phyloP scores from a whole-genome alignment of 23 tunicate genomes.

The Ascidia mentula region DNA sequence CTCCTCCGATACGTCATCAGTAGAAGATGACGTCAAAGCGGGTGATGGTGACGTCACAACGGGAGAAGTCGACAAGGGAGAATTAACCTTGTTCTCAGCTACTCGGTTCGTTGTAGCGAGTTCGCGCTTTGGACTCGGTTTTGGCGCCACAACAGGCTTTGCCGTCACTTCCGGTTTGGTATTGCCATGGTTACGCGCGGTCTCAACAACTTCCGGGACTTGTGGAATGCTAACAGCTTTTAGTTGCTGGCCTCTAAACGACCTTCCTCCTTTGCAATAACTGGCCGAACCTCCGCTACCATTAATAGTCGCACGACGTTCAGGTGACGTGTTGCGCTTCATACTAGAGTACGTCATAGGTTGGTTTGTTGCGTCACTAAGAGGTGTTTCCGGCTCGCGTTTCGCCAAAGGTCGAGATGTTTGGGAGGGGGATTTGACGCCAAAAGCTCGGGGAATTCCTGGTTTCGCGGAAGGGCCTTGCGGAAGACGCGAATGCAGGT shows the following conservation, averaged over 20 bases:
- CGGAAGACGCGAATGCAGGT: background rate
- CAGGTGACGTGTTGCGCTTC: conserved; percentile 36
- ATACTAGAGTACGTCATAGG: conserved; percentile 18
- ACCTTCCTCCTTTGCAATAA: conserved; percentile 39
- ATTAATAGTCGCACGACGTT: conserved; percentile 34
- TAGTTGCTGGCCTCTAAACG: conserved; percentile 52
- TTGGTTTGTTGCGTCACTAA: conserved; percentile 4
- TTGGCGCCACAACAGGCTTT: conserved; percentile 3
- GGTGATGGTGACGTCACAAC: background rate
- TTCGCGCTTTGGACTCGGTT: conserved; percentile 8
- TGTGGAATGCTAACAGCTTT: conserved; percentile 74
- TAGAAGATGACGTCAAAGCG: background rate
- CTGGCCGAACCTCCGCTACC: conserved; percentile 23
- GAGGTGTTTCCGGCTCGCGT: background rate
- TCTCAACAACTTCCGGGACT: conserved; percentile 34
- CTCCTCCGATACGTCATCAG: conserved; percentile 1
- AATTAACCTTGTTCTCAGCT: too few relatives aligned
- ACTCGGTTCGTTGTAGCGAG: background rate
- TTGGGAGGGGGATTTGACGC: background rate
- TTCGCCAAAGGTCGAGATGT: background rate
- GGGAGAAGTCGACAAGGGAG: background rate
- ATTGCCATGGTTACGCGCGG: background rate
- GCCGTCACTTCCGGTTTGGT: conserved; percentile 27
- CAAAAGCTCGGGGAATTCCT: conserved; percentile 1
- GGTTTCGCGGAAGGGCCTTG: background rate